These are phyloP conservation scores for Timandra comae DNA, from an alignment of 2,888 invertebrate genomes.

Conservation along the genomic window DNA sequence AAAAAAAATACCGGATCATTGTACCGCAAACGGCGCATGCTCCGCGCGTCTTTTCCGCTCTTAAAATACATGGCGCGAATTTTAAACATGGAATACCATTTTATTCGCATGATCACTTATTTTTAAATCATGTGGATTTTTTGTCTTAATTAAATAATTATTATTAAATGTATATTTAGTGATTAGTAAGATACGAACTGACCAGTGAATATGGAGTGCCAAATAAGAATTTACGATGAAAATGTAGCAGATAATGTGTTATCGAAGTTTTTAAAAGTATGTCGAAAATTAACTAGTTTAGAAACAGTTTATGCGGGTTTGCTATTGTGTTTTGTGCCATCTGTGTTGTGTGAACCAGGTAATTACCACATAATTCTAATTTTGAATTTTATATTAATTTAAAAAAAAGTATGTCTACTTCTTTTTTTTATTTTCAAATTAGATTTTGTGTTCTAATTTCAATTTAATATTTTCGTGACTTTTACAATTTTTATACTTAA, in stretches of 20 bases:
- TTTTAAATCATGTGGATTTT: conserved; percentile 3
- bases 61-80: conserved; percentile 38
- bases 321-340: conserved; percentile 51
- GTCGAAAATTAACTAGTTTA: conserved; percentile 38
- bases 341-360: conserved; percentile 51
- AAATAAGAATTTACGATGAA: conserved; percentile 12
- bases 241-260: conserved; percentile 22
- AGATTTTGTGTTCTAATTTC: too few species aligned
- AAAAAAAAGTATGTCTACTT: too few species aligned
- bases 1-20: conserved; percentile 49
- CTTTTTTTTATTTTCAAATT: too few species aligned
- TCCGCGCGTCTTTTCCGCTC: conserved; percentile 52
- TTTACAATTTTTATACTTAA: too few species aligned
- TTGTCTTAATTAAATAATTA: too few species aligned
- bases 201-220: conserved; percentile 30
- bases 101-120: conserved; percentile 1
- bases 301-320: conserved; percentile 52
- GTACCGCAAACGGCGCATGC: conserved; percentile 54
- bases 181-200: conserved; percentile 2
- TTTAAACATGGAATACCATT: conserved; percentile 23
- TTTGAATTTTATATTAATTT: too few species aligned
- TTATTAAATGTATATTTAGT: not conserved
- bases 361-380: too few species aligned
- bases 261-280: conserved; percentile 32
- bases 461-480: too few species aligned